phyloP scores from a whole-genome alignment of 1,140 invertebrate genomes.

The Globodera rostochiensis region DNA sequence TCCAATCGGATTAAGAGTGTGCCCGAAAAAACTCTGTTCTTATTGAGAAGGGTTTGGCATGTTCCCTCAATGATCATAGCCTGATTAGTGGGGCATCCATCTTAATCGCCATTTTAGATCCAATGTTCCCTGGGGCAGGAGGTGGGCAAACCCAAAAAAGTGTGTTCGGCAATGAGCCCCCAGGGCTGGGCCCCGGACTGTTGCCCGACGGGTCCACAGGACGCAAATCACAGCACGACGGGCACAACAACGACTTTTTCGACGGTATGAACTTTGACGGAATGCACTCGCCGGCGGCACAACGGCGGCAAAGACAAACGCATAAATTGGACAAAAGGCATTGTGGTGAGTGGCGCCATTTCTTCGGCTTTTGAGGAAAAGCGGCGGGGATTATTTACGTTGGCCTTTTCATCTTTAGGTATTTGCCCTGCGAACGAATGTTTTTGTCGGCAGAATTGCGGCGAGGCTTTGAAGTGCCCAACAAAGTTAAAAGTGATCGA shows the following conservation, averaged over 20 bases:
- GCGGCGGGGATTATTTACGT: too few relatives aligned
- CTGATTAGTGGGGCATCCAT: neutral
- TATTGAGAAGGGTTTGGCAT: too few relatives aligned
- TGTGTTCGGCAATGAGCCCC: neutral
- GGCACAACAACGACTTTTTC: constrained; percentile 8
- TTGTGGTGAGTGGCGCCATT: neutral
- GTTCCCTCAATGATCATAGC: too few relatives aligned
- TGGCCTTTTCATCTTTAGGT: neutral
- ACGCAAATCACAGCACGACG: neutral
- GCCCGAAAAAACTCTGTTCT: too few relatives aligned
- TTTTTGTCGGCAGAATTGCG: neutral
- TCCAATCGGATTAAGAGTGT: too few relatives aligned
- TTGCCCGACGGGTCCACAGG: constrained; percentile 23
- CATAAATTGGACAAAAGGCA: neutral
- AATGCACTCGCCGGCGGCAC: neutral
- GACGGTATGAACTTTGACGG: constrained; percentile 3
- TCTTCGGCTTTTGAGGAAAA: too few relatives aligned
- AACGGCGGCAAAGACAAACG: neutral
- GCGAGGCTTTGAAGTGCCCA: neutral
- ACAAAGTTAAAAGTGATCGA: neutral
- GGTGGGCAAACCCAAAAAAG: neutral
- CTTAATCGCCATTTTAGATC: neutral
- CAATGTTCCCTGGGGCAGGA: neutral
- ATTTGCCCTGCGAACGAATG: neutral
- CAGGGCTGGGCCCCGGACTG: constrained; percentile 6